Conservation (phyloP, 2,113 vertebrate species). For the Sander vitreus region DNA sequence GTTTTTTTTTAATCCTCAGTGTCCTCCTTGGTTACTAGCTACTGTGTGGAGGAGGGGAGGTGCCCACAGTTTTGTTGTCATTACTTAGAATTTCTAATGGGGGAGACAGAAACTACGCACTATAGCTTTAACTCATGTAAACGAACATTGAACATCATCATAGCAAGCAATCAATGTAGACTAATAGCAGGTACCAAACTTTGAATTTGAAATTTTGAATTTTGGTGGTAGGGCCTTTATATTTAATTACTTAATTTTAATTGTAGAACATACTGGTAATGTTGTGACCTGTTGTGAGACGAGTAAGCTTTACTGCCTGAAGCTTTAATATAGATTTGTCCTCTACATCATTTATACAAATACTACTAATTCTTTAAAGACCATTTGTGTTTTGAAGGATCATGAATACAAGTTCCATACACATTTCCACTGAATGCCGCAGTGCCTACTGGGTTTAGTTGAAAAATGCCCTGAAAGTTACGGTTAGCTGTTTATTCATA, state of each 20-base stretch:
- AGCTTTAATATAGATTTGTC: background rate
- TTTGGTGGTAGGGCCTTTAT: background rate
- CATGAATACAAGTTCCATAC: background rate
- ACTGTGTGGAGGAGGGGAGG: too few species aligned
- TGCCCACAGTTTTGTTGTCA: too few species aligned
- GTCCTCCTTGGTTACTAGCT: too few species aligned
- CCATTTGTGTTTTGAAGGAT: background rate
- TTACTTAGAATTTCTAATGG: too few species aligned
- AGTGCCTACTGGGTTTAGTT: background rate
- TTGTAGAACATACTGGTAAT: background rate
- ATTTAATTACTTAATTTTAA: background rate
- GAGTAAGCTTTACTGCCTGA: background rate
- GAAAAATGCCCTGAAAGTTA: background rate
- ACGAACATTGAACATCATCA: background rate
- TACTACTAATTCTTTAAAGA: background rate
- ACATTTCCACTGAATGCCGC: background rate
- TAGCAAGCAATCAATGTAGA: background rate
- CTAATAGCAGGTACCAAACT: too few species aligned
- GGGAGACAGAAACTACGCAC: too few species aligned
- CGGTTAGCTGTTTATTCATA: constrained; percentile 31
- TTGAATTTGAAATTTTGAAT: background rate
- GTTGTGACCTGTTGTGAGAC: too few species aligned
- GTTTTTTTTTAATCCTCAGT: too few species aligned
- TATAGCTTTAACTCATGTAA: background rate
- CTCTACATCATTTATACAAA: background rate